Evolutionary conservation across 2,888 invertebrate species (phyloP).

Genomic region (Eugnorisma glareosa): DNA sequence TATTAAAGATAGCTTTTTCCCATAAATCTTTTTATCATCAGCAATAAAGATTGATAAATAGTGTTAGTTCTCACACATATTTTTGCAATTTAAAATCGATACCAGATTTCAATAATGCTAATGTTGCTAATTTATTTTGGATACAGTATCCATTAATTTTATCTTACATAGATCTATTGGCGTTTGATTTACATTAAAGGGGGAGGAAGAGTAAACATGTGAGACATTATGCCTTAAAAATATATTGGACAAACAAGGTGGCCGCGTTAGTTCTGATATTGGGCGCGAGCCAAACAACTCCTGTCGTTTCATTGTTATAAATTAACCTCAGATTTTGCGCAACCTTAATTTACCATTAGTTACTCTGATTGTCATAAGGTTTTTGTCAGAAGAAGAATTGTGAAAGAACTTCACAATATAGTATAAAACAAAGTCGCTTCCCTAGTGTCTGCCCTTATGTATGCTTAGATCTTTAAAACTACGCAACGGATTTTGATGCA

Average conservation of each 20-base stretch:
- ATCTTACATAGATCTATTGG: not conserved
- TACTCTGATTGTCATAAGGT: too few relatives aligned
- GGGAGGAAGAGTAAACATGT: not conserved
- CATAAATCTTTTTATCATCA: not conserved
- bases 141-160: constrained; percentile 1
- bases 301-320: not conserved
- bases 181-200: not conserved
- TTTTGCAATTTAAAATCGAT: not conserved
- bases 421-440: too few relatives aligned
- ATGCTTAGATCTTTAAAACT: too few relatives aligned
- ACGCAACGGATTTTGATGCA: too few relatives aligned
- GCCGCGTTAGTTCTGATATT: not conserved
- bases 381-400: not conserved
- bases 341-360: too few relatives aligned
- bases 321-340: too few relatives aligned
- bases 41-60: not conserved
- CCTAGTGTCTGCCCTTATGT: too few relatives aligned
- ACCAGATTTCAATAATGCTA: not conserved
- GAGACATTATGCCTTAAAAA: not conserved
- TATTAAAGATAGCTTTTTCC: not conserved
- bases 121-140: constrained; percentile 7
- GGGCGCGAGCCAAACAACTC: not conserved
- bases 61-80: constrained; percentile 1
- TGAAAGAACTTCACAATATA: not conserved
- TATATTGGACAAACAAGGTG: not conserved